Conservation (phyloP, 2,797 vertebrate species). For the Zenarchopterus dispar region DNA sequence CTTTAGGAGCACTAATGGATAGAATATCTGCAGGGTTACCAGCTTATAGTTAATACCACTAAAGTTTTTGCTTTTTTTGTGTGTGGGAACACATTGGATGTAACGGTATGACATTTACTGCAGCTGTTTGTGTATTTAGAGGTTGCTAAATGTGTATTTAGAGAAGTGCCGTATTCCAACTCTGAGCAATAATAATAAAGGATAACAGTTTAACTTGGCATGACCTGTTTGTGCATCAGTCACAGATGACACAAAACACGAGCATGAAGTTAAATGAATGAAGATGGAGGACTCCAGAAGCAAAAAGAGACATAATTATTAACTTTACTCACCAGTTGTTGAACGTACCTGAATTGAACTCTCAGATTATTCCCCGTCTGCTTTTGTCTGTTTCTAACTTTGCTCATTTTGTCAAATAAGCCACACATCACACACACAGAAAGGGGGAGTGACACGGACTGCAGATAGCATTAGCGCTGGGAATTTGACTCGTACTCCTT, state of each 20-base stretch:
- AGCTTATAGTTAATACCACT: background rate
- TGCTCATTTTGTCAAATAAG: no score
- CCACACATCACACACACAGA: no score
- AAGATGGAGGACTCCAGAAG: background rate
- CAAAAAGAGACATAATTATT: background rate
- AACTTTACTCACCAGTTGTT: background rate
- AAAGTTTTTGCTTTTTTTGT: background rate
- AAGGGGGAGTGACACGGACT: background rate
- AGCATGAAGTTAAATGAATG: conserved; percentile 22
- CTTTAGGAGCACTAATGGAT: no score
- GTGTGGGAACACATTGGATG: background rate
- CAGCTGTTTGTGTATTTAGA: background rate
- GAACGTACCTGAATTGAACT: no score
- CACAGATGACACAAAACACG: conserved; percentile 36
- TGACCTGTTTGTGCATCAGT: conserved; percentile 13
- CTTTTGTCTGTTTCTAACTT: no score
- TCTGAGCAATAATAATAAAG: no score
- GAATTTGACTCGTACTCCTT: conserved; percentile 11
- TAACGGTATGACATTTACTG: background rate
- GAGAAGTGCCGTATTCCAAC: conserved; percentile 1
- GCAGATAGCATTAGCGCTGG: background rate
- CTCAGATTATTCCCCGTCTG: no score
- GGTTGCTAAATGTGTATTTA: conserved; percentile 6
- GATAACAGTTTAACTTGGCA: conserved; percentile 43
- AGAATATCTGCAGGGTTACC: no score